Evolutionary conservation across 1,140 invertebrate species (phyloP).

Genomic region (Drosophila tsacasi): DNA sequence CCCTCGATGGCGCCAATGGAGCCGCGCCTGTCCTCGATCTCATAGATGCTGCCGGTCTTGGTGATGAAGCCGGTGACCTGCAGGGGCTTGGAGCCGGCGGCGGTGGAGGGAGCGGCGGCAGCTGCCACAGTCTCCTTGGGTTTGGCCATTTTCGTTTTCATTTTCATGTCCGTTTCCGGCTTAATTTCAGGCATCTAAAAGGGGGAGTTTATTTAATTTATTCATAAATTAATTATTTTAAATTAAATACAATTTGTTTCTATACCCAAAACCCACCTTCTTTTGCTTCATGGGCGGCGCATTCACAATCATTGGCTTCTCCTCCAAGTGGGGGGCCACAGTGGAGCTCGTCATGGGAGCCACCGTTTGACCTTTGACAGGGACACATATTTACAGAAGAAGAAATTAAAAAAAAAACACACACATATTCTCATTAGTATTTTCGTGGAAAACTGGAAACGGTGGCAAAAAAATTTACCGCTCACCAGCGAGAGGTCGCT

Average conservation of each 20-base stretch:
- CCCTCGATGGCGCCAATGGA: constrained; percentile 68
- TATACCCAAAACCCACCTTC: constrained; percentile 1
- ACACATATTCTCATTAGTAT: constrained; percentile 3
- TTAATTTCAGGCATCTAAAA: constrained; percentile 22
- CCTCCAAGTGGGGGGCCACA: constrained; percentile 41
- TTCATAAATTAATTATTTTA: no score
- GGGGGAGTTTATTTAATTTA: no score
- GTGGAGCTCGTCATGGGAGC: constrained; percentile 67
- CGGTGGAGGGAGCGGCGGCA: rapidly evolving
- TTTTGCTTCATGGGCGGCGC: constrained; percentile 67
- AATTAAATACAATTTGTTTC: no score
- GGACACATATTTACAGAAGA: not conserved
- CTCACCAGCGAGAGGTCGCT: constrained; percentile 75
- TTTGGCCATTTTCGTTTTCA: constrained; percentile 1
- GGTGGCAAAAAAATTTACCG: constrained; percentile 79
- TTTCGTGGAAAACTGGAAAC: no score
- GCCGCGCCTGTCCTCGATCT: constrained; percentile 71
- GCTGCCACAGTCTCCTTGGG: not conserved
- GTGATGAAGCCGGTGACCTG: constrained; percentile 81
- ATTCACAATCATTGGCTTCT: constrained; percentile 70
- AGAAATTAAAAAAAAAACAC: not conserved
- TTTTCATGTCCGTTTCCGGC: constrained; percentile 13
- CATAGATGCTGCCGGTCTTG: constrained; percentile 75
- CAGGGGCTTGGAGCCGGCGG: constrained; percentile 51
- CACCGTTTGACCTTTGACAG: constrained; percentile 43